Percentiles rank a stretch among this genome's conserved stretches.
Conservation (phyloP, 2,797 vertebrate genomes). For the Karalla daura region DNA sequence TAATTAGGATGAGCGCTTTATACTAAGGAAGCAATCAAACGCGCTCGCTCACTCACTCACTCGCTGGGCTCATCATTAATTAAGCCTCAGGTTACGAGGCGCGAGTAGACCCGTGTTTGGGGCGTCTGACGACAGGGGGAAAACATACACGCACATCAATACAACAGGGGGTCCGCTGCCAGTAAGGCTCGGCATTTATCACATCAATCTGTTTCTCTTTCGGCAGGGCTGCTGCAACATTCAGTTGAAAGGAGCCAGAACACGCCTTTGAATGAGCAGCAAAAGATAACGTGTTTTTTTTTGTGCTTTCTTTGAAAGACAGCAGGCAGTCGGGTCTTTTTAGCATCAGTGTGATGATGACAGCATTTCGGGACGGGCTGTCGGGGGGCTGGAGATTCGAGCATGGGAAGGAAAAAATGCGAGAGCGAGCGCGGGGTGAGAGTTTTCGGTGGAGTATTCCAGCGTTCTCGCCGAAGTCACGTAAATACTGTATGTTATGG, state of each 20-base stretch:
- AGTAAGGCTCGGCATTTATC: not conserved
- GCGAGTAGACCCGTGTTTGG: not conserved
- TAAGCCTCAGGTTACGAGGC: not conserved
- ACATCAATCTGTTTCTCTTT: not conserved
- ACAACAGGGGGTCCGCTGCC: slow-evolving; percentile 8
- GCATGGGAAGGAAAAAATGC: not conserved
- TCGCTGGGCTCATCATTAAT: slow-evolving; percentile 3
- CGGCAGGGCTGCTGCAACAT: not conserved
- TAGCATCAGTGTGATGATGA: slow-evolving; percentile 1
- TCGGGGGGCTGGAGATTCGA: not conserved
- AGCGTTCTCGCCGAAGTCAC: not conserved
- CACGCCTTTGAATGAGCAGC: slow-evolving; percentile 6
- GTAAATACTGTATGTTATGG: not conserved
- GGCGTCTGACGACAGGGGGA: slow-evolving; percentile 1
- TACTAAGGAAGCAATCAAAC: slow-evolving; percentile 23
- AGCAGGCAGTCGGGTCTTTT: not conserved
- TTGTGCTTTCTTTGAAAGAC: slow-evolving; percentile 5
- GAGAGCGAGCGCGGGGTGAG: not conserved
- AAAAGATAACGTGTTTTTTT: not conserved
- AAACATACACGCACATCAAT: not conserved
- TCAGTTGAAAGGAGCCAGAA: slow-evolving; percentile 16
- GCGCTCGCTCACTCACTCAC: not conserved
- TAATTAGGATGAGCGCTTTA: slow-evolving; percentile 35
- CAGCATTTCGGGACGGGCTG: not conserved
- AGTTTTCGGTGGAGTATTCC: not conserved